Percentiles rank a stretch among this genome's conserved stretches.
Conservation (phyloP, 2,888 invertebrate genomes). For the Coremacera marginata region DNA sequence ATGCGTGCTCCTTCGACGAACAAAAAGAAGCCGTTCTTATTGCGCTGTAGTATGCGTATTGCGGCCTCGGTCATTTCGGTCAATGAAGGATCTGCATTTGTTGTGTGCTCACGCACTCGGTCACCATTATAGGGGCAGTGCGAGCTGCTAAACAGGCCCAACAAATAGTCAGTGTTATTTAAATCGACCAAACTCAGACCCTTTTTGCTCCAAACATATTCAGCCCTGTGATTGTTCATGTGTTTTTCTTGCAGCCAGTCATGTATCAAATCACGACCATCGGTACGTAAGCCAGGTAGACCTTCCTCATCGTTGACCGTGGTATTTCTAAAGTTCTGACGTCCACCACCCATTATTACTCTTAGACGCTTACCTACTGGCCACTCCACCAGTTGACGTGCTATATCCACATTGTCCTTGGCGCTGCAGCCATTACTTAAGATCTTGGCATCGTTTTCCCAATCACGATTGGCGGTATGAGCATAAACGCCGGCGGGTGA, state of each 20-base stretch:
- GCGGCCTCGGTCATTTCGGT: conserved; percentile 78
- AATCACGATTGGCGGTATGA: conserved; percentile 77
- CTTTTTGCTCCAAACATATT: conserved; percentile 65
- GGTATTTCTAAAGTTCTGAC: conserved; percentile 58
- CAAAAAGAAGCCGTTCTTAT: conserved; percentile 78
- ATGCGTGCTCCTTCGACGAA: conserved; percentile 77
- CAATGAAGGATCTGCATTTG: conserved; percentile 74
- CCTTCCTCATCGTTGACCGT: conserved; percentile 72
- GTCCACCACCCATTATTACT: conserved; percentile 71
- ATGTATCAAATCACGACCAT: conserved; percentile 77
- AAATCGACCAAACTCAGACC: conserved; percentile 66
- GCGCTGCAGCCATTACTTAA: conserved; percentile 68
- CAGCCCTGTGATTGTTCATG: conserved; percentile 58
- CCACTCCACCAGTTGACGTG: conserved; percentile 77
- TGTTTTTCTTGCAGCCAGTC: conserved; percentile 73
- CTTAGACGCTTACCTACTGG: conserved; percentile 79
- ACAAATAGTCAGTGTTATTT: conserved; percentile 71
- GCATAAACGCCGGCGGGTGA: conserved; percentile 82
- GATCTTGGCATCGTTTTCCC: conserved; percentile 79
- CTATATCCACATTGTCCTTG: conserved; percentile 77
- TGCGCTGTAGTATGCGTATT: conserved; percentile 74
- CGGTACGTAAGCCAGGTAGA: conserved; percentile 71
- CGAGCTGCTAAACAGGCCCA: conserved; percentile 73
- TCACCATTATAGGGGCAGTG: conserved; percentile 76
- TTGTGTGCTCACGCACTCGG: conserved; percentile 67